Conservation (phyloP, 2,888 invertebrate species). For the Eristalis intricaria region DNA sequence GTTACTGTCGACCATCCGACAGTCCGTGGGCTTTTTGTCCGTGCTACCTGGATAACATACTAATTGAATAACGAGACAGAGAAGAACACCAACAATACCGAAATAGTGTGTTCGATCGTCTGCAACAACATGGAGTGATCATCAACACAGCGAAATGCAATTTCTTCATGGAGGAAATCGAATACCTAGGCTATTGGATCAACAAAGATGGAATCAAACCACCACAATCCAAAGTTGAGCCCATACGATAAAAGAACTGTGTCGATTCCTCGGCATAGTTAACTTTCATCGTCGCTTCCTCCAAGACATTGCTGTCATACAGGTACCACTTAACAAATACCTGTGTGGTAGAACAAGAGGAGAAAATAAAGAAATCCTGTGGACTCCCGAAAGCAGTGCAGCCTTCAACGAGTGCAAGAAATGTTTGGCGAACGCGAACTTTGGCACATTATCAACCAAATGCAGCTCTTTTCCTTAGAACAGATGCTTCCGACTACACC, state of each 20-base stretch:
- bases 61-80: constrained; percentile 29
- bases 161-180: not conserved
- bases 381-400: not conserved
- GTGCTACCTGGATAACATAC: constrained; percentile 59
- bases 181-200: not conserved
- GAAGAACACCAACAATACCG: constrained; percentile 43
- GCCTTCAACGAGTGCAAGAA: constrained; percentile 8
- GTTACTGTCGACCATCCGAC: not conserved
- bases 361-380: constrained; percentile 3
- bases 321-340: not conserved
- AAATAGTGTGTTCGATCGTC: constrained; percentile 12
- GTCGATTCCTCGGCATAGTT: not conserved
- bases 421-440: not conserved
- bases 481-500: constrained; percentile 4
- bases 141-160: not conserved
- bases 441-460: not conserved
- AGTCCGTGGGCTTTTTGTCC: constrained; percentile 28
- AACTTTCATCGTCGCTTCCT: constrained; percentile 18
- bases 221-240: no score
- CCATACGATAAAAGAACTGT: not conserved
- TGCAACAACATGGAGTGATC: constrained; percentile 21
- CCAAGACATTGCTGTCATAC: not conserved
- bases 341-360: not conserved
- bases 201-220: not conserved
- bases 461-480: not conserved